phyloP scores from a whole-genome alignment of 2,797 vertebrate species.

The Benthosema pterotum region DNA sequence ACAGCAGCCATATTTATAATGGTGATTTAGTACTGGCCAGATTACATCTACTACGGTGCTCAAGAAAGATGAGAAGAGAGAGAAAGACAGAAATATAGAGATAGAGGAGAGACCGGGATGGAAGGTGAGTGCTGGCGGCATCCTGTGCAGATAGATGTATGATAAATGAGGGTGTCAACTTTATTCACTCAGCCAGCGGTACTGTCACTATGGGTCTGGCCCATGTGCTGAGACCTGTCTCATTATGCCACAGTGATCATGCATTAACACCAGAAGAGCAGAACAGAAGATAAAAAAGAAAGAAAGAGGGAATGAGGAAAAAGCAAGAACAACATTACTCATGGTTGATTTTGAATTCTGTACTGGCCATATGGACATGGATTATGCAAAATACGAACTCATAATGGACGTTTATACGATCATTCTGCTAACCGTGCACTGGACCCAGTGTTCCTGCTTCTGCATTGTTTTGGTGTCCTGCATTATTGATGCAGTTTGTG shows the following conservation, averaged over 20 bases:
- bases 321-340: constrained; percentile 24
- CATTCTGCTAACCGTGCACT: background rate
- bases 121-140: constrained; percentile 39
- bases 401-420: no score
- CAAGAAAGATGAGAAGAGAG: background rate
- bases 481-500: constrained; percentile 61
- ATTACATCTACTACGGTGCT: no score
- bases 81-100: constrained; percentile 13
- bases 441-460: constrained; percentile 4
- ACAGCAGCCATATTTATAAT: no score
- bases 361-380: no score
- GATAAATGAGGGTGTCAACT: constrained; percentile 73
- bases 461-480: constrained; percentile 45
- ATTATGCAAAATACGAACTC: no score
- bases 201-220: constrained; percentile 40
- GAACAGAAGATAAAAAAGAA: background rate
- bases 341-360: background rate
- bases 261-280: constrained; percentile 45
- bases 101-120: constrained; percentile 17
- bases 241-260: constrained; percentile 63
- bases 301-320: no score
- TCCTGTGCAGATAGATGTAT: constrained; percentile 53
- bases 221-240: constrained; percentile 55
- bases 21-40: no score
- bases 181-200: constrained; percentile 52